Base-by-base conservation (phyloP, 2,113 vertebrate genomes). In the Conger conger region DNA sequence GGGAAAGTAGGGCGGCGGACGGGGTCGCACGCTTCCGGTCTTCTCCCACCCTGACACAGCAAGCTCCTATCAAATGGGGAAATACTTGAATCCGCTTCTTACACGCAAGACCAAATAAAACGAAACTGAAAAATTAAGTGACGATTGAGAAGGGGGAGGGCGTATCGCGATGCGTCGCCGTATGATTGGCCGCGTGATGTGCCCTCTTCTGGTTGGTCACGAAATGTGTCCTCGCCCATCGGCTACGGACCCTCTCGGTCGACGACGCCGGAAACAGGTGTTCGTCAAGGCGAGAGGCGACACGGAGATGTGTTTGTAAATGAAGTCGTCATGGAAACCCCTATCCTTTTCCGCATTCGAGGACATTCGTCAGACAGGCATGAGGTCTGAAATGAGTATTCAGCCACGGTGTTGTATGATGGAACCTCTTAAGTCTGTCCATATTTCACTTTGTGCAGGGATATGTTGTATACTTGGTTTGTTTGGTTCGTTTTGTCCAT, bases 81-180 rank as follows among this genome's bases (percentile, higher is more conserved):
- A 93, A 95, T 95, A 95, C 95, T 96, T 96, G 94, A 96, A 96
- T 92, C 89, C 92, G 90, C 87, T 87, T 91, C 94, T 91, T 94
- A 45, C 63, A 84, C 84, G 90, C 91, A 92, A 92, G 93, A 94
- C 92, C 88, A 82, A 91, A 90, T 87, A 87, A 53, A 37, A 63
- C 2, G 2, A 73, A 18, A 18, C 57, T 60, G n/a, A 60, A 7
- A n/a, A 33, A 73, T 30, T 4, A 73, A 68, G 60, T 30, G 68
- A 73, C 37, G 4, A 80, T 45, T 50, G 27, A 38, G 42, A 50
- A 23, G 27, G 79, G 38, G 37, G 40, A 63, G 57, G 57, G 1
- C 20, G 57, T 4, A 63, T 63, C 11, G 57, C 23, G 9, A 9
- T 80, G 20, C 50, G 20, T 38, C 16, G 8, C 16, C 37, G 30